phyloP scores from a whole-genome alignment of 2,888 invertebrate species.

The Acronicta psi region DNA sequence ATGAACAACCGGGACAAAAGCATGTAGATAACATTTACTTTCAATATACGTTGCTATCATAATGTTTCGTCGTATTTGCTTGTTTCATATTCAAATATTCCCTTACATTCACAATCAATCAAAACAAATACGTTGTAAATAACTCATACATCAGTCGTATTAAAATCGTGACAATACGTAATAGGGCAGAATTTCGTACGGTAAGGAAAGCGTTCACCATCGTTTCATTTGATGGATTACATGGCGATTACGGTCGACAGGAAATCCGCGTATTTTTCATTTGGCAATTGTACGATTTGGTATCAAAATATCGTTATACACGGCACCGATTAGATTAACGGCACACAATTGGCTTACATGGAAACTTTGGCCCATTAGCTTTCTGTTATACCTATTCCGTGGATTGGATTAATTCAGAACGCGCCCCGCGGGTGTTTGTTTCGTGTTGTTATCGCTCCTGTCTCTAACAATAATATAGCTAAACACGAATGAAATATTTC shows the following conservation, averaged over 20 bases:
- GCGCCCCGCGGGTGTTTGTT: slow-evolving; percentile 73
- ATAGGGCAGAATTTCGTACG: slow-evolving; percentile 66
- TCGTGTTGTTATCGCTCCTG: slow-evolving; percentile 74
- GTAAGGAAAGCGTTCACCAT: slow-evolving; percentile 72
- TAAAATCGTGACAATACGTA: slow-evolving; percentile 81
- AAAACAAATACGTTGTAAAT: slow-evolving; percentile 66
- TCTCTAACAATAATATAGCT: slow-evolving; percentile 71
- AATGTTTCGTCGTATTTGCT: slow-evolving; percentile 13
- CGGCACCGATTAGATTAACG: slow-evolving; percentile 85
- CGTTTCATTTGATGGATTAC: slow-evolving; percentile 86
- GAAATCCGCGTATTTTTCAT: slow-evolving; percentile 87
- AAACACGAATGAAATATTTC: slow-evolving; percentile 73
- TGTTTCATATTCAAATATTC: slow-evolving; percentile 24
- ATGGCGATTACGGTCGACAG: slow-evolving; percentile 82
- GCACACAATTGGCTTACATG: slow-evolving; percentile 86
- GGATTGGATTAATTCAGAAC: slow-evolving; percentile 80
- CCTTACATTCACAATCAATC: slow-evolving; percentile 62
- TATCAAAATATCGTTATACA: slow-evolving; percentile 85
- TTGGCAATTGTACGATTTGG: slow-evolving; percentile 82
- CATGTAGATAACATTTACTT: slow-evolving; percentile 31
- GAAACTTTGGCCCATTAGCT: slow-evolving; percentile 80
- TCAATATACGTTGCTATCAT: slow-evolving; percentile 1
- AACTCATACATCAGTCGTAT: slow-evolving; percentile 73
- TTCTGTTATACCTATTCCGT: slow-evolving; percentile 72
- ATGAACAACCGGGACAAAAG: slow-evolving; percentile 31